Conservation (phyloP, 1,140 invertebrate genomes). For the Heliconius melpomene region DNA sequence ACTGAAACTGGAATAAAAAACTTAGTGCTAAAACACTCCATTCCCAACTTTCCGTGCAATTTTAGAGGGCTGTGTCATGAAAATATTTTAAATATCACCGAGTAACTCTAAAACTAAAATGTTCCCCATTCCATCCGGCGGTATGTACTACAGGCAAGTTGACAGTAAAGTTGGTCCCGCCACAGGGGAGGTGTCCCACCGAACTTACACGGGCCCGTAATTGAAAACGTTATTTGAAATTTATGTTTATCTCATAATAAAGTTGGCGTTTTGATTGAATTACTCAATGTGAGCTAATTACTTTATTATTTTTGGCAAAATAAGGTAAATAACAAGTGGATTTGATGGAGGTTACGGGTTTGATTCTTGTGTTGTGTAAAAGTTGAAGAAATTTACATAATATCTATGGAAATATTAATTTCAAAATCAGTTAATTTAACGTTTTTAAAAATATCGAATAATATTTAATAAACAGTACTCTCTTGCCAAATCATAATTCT, state of each 20-base stretch:
- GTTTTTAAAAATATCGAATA: neutral
- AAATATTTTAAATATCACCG: too few species aligned
- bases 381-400: too few species aligned
- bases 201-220: conserved; percentile 40
- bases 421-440: too few species aligned
- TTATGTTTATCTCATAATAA: conserved; percentile 39
- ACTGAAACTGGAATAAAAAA: too few species aligned
- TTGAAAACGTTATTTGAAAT: conserved; percentile 56
- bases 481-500: neutral
- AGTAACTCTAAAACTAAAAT: too few species aligned
- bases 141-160: conserved; percentile 34
- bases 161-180: conserved; percentile 33
- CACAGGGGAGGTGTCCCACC: conserved; percentile 41
- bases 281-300: neutral
- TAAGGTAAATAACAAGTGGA: neutral
- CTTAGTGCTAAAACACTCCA: too few species aligned
- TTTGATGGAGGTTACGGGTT: neutral
- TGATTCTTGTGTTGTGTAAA: neutral
- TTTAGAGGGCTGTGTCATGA: too few species aligned
- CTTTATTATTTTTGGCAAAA: neutral
- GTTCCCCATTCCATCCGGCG: neutral
- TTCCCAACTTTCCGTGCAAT: too few species aligned
- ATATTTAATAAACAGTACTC: neutral
- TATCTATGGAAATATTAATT: too few species aligned
- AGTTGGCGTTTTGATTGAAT: conserved; percentile 25